Base-by-base conservation (phyloP, 2,888 invertebrate species). In the Andricus quercusramuli region DNA sequence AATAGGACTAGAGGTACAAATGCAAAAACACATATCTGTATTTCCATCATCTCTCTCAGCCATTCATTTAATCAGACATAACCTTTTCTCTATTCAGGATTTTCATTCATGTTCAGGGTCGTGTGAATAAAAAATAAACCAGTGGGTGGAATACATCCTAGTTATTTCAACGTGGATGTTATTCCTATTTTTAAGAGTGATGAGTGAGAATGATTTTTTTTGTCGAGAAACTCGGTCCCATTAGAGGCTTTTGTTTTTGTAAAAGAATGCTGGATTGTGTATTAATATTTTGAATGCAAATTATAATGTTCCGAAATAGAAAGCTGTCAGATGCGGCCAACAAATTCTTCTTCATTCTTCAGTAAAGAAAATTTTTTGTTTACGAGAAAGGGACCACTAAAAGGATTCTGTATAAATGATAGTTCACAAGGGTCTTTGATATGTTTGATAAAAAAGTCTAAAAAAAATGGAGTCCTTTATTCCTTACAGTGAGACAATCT, bases 1-100 rank as follows among this genome's bases (percentile, higher is more conserved):
- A 68, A 25, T 47, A 25, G 44, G 47, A 11, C 25, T 9, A 62
- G 44, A 25, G 8, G 6, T 44, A n/a, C 2, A 68, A 47, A 68
- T 47, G 6, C 22, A 32, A 66, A 11, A 13, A 47, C 47, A 17
- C 0, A 47, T 47, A 17, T 47, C 47, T 47, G 47, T 3, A 47
- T 47, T 47, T 47, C 15, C 15, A 47, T 47, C 17, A 47, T 47
- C 17, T 47, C 47, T 25, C 25, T 25, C 15, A 64, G 25, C 29
- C 41, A n/a, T 37, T 32, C 66, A 66, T 41, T 22, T 13, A 37
- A 67, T 67, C 67, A 67, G 67, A 67, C 41, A 67, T 22, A 67
- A 67, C 37, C 20, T 66, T 66, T 66, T 41, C 66, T 37, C 9
- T 66, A 66, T 66, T 37, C 66, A 66, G 32, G 32, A 32, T 66